Percentiles rank a stretch among this genome's conserved stretches.
These are phyloP conservation scores for Sinonovacula constricta DNA, from an alignment of 1,140 invertebrate genomes.

Conservation along the genomic window DNA sequence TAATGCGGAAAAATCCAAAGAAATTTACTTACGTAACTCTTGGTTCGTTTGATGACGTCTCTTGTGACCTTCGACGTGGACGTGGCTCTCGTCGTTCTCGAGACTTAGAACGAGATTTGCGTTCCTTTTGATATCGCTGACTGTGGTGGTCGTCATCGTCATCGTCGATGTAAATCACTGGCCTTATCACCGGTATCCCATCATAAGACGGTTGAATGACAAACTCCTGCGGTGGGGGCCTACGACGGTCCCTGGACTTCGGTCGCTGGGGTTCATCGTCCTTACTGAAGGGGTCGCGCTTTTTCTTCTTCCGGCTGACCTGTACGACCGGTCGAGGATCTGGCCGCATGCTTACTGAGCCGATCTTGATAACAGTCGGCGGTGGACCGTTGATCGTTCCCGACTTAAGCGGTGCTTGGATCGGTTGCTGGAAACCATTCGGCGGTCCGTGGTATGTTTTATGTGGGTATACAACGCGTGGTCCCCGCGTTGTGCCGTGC, in stretches of 20 bases:
- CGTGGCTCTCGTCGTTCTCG: conserved; percentile 15
- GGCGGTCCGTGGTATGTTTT: conserved; percentile 41
- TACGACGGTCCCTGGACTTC: conserved; percentile 1
- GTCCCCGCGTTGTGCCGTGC: neutral
- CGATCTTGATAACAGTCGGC: conserved; percentile 21
- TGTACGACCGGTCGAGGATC: conserved; percentile 33
- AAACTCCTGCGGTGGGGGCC: conserved; percentile 19
- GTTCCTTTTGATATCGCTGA: neutral
- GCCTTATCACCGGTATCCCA: conserved; percentile 36
- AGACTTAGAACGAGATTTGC: conserved; percentile 40
- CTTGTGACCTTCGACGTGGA: too few relatives aligned
- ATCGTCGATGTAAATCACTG: conserved; percentile 39
- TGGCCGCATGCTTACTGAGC: conserved; percentile 19
- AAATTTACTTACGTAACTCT: too few relatives aligned
- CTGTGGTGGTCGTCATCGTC: conserved; percentile 22
- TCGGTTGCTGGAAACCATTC: conserved; percentile 3
- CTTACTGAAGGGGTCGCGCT: neutral
- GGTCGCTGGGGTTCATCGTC: neutral
- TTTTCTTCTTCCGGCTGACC: conserved; percentile 10
- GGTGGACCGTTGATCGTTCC: conserved; percentile 40
- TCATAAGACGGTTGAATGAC: conserved; percentile 41
- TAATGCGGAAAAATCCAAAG: too few relatives aligned
- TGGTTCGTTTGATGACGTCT: too few relatives aligned
- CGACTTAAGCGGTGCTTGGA: neutral
- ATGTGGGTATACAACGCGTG: neutral